Percentiles rank a stretch among this genome's conserved stretches.
Evolutionary conservation across 2,888 invertebrate genomes (phyloP).

Genomic region (Muscina levida): DNA sequence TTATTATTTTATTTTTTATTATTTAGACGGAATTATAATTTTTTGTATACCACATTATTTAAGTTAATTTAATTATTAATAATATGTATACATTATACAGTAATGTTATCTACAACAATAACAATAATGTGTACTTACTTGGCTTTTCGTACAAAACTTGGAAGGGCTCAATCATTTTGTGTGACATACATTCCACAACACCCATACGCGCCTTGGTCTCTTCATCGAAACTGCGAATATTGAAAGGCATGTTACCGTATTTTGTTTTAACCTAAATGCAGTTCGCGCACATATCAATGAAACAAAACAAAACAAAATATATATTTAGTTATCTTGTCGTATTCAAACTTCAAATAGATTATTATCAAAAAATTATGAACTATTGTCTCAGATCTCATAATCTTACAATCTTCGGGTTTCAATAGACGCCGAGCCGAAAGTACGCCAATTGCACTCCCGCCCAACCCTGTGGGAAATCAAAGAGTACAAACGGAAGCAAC

Average conservation of each 20-base stretch:
- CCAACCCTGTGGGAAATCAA: constrained; percentile 56
- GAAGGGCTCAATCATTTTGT: constrained; percentile 98
- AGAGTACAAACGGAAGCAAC: constrained; percentile 55
- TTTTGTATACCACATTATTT: too few species aligned
- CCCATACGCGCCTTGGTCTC: constrained; percentile 99
- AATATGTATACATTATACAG: too few species aligned
- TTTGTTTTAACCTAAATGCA: constrained; percentile 87
- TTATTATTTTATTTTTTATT: too few species aligned
- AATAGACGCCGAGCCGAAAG: constrained; percentile 59
- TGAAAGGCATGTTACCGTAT: constrained; percentile 98
- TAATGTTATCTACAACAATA: too few species aligned
- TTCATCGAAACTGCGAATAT: constrained; percentile 95
- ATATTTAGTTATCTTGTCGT: too few species aligned
- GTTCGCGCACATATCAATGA: not conserved
- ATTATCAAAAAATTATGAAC: not conserved
- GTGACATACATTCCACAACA: constrained; percentile 98
- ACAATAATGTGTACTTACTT: constrained; percentile 81
- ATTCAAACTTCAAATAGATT: not conserved
- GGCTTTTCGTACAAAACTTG: constrained; percentile 92
- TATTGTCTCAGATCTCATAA: constrained; percentile 80
- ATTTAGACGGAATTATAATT: too few species aligned
- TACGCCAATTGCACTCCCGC: constrained; percentile 62
- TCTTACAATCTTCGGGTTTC: constrained; percentile 78
- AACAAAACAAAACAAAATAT: not conserved
- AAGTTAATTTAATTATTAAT: too few species aligned